Percentiles rank a stretch among this genome's conserved stretches.
Conservation (phyloP, 92 coral and sea anemone genomes). For the Siderastrea siderea region DNA sequence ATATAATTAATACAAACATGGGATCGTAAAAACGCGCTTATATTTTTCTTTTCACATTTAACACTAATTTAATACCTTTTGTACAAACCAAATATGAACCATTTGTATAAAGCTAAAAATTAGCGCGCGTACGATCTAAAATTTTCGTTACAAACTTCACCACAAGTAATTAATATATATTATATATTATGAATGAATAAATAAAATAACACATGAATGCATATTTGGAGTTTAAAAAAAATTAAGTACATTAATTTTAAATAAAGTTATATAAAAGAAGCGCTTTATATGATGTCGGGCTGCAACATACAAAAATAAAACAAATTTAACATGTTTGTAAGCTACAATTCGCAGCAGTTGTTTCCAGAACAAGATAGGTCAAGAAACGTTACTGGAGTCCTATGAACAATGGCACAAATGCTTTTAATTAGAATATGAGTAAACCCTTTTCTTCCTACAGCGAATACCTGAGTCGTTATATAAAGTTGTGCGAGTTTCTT, state of each 20-base stretch:
- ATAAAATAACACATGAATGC: slow-evolving; percentile 16
- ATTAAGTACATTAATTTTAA: not conserved
- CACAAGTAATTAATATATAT: not conserved
- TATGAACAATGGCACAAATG: too few relatives aligned
- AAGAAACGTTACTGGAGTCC: not conserved
- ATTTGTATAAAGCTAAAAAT: not conserved
- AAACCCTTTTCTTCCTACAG: too few relatives aligned
- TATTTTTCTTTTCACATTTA: not conserved
- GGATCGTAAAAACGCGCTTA: not conserved
- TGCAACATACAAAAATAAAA: slow-evolving; percentile 5
- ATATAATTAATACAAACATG: not conserved
- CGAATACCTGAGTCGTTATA: too few relatives aligned
- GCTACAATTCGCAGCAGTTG: not conserved
- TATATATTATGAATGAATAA: slow-evolving; percentile 7
- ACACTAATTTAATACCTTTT: not conserved
- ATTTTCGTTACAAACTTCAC: not conserved
- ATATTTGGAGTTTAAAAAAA: not conserved
- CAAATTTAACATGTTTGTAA: not conserved
- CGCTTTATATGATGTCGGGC: not conserved
- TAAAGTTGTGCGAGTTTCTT: too few relatives aligned
- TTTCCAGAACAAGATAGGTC: not conserved
- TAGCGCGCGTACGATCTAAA: not conserved
- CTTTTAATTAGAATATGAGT: too few relatives aligned
- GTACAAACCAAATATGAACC: not conserved
- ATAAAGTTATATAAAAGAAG: slow-evolving; percentile 9